These are phyloP conservation scores for Scolanthus callimorphus DNA, from an alignment of 92 coral and sea anemone species.

Conservation along the genomic window DNA sequence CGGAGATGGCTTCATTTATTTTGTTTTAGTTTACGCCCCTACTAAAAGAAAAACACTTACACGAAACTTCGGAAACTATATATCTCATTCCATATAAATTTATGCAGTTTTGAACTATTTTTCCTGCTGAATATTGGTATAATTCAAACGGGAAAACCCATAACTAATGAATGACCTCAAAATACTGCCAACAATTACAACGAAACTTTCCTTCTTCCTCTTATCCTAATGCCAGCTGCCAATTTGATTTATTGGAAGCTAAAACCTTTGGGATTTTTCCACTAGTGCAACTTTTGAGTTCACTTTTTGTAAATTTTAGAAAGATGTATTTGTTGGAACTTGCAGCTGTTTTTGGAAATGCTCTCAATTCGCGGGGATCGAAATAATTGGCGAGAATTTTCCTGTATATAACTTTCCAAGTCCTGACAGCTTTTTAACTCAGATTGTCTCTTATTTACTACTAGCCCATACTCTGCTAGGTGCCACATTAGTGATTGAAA, in stretches of 20 bases:
- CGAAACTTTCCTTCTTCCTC: not conserved
- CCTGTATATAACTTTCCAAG: not conserved
- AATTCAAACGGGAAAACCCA: not conserved
- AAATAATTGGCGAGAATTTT: not conserved
- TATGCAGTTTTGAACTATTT: not conserved
- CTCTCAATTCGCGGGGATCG: not conserved
- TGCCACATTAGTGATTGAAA: slow-evolving; percentile 17
- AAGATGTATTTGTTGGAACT: not conserved
- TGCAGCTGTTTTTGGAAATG: not conserved
- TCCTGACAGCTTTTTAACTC: not conserved
- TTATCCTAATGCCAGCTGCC: too few relatives aligned
- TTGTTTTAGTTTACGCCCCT: too few relatives aligned
- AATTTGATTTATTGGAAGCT: too few relatives aligned
- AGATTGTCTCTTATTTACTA: not conserved
- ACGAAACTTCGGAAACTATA: too few relatives aligned
- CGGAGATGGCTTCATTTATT: too few relatives aligned
- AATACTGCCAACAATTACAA: not conserved
- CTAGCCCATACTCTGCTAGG: slow-evolving; percentile 1
- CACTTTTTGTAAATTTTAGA: not conserved
- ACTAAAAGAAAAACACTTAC: too few relatives aligned
- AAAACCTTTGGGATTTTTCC: too few relatives aligned
- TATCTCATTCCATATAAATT: not conserved
- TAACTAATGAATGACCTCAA: not conserved
- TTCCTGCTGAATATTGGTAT: not conserved
- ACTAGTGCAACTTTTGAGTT: too few relatives aligned